Percentiles rank a stretch among this genome's conserved stretches.
Evolutionary conservation across 2,113 vertebrate genomes (phyloP).

Genomic region (Pachyramphus minor): DNA sequence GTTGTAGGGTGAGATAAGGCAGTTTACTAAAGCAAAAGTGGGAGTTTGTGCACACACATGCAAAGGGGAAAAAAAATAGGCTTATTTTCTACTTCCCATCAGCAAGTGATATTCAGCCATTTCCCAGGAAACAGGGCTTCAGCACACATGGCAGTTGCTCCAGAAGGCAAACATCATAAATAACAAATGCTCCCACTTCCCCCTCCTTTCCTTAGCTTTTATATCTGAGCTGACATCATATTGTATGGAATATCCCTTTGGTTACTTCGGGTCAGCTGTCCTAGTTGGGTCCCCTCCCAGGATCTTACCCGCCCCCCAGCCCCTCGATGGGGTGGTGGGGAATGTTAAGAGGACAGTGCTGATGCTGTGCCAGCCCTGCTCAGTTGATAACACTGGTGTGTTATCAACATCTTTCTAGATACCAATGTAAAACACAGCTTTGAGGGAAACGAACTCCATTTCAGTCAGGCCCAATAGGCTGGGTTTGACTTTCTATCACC

Average conservation of each 20-base stretch:
- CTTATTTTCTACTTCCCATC: neutral
- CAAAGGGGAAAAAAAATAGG: neutral
- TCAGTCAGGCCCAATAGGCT: neutral
- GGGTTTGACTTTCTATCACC: neutral
- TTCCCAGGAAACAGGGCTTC: neutral
- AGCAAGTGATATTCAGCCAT: neutral
- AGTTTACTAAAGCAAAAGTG: neutral
- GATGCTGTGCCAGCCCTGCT: neutral
- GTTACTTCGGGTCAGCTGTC: neutral
- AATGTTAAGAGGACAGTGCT: neutral
- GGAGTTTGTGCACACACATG: neutral
- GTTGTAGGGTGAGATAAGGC: neutral
- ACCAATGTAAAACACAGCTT: neutral
- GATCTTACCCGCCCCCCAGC: neutral
- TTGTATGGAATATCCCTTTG: neutral
- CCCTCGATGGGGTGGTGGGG: neutral
- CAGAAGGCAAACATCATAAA: neutral
- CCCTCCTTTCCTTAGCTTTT: neutral
- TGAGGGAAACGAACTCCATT: neutral
- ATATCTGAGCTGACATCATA: neutral
- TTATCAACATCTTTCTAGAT: neutral
- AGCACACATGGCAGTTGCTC: neutral
- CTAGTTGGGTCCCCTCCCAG: neutral
- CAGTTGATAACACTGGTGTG: neutral
- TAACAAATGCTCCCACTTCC: neutral